Conservation (phyloP, 1,140 invertebrate genomes). For the Papilio aristodemus region DNA sequence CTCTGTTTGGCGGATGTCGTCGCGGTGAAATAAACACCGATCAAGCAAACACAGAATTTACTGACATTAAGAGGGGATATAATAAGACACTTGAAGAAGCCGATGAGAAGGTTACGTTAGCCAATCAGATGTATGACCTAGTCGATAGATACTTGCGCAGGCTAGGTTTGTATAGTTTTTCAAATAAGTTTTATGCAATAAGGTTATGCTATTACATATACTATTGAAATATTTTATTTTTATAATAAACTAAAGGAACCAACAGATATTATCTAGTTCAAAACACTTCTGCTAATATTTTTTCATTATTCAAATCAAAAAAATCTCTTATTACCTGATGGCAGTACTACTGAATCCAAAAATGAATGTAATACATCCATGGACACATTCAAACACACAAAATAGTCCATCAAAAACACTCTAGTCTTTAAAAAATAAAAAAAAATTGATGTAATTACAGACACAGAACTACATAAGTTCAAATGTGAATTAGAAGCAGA, state of each 20-base stretch:
- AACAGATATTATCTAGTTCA: too few relatives aligned
- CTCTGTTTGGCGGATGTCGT: conserved; percentile 93
- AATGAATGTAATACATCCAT: too few relatives aligned
- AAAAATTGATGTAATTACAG: conserved; percentile 50
- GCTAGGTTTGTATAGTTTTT: conserved; percentile 81
- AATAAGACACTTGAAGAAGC: conserved; percentile 96
- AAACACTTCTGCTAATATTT: too few relatives aligned
- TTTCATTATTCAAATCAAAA: too few relatives aligned
- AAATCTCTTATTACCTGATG: too few relatives aligned
- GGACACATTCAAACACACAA: too few relatives aligned
- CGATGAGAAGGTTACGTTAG: conserved; percentile 92
- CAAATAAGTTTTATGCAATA: not conserved
- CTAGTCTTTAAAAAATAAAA: too few relatives aligned
- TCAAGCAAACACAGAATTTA: conserved; percentile 91
- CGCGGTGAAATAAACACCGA: conserved; percentile 87
- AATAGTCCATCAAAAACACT: too few relatives aligned
- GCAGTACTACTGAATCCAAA: too few relatives aligned
- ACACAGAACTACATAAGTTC: conserved; percentile 97
- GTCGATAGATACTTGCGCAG: conserved; percentile 95
- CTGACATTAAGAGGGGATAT: conserved; percentile 93
- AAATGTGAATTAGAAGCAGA: conserved; percentile 99
- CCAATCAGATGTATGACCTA: conserved; percentile 96
- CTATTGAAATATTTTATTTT: too few relatives aligned
- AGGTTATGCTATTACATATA: too few relatives aligned
- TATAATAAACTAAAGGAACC: too few relatives aligned